phyloP scores from a whole-genome alignment of 2,797 vertebrate species.

The Darevskia nairensis region DNA sequence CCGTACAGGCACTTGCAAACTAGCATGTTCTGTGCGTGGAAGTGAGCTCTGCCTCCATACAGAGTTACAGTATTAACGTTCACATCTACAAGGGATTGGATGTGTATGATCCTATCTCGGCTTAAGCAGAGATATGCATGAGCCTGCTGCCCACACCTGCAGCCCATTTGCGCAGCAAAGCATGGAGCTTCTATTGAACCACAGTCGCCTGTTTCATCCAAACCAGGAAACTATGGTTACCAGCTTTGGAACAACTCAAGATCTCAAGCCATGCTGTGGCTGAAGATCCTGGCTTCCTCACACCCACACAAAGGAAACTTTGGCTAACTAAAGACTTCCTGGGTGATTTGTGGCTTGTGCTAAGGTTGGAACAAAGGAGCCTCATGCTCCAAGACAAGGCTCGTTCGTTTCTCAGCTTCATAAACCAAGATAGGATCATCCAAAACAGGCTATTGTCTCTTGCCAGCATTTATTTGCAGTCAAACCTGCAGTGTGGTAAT shows the following conservation, averaged over 20 bases:
- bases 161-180: not conserved
- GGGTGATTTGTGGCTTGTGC: not conserved
- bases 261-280: not conserved
- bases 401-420: not conserved
- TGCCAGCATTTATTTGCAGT: constrained; percentile 40
- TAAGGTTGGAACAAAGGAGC: not conserved
- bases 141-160: no score
- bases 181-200: not conserved
- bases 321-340: not conserved
- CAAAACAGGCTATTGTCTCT: constrained; percentile 22
- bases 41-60: constrained; percentile 15
- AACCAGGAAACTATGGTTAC: not conserved
- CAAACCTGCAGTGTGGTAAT: constrained; percentile 32
- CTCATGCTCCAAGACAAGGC: not conserved
- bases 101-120: not conserved
- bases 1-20: constrained; percentile 37
- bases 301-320: not conserved
- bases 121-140: no score
- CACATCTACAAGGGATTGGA: constrained; percentile 48
- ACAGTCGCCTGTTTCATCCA: not conserved
- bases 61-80: constrained; percentile 49
- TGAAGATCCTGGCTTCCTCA: not conserved
- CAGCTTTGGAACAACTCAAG: not conserved
- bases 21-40: constrained; percentile 24
- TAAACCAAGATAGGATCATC: not conserved